Evolutionary conservation across 2,797 vertebrate species (phyloP).

Genomic region (Catostomus latipinnis): DNA sequence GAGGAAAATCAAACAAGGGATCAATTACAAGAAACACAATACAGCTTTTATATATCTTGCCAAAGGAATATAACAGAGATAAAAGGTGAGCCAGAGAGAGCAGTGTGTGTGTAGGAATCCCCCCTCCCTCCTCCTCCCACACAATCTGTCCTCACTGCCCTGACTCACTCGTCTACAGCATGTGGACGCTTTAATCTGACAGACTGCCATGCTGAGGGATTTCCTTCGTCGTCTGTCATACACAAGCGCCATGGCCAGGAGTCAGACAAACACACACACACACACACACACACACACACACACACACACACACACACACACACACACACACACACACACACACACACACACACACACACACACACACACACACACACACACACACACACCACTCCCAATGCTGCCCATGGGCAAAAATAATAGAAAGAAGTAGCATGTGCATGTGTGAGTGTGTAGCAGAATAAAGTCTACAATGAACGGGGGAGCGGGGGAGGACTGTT

Average conservation of each 20-base stretch:
- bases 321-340: neutral
- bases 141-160: conserved; percentile 48
- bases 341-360: no score
- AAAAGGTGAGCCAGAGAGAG: conserved; percentile 19
- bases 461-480: conserved; percentile 32
- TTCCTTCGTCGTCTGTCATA: conserved; percentile 57
- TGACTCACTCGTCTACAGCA: conserved; percentile 44
- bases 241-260: conserved; percentile 38
- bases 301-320: no score
- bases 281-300: neutral
- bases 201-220: conserved; percentile 58
- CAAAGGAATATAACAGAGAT: conserved; percentile 30
- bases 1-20: neutral
- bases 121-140: conserved; percentile 34
- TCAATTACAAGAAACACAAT: conserved; percentile 2
- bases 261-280: conserved; percentile 30
- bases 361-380: no score
- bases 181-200: conserved; percentile 58
- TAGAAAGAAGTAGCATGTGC: neutral
- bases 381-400: neutral
- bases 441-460: conserved; percentile 11
- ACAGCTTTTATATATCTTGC: neutral
- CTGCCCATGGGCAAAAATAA: neutral
- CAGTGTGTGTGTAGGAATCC: conserved; percentile 46
- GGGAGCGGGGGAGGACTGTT: neutral